phyloP scores from a whole-genome alignment of 2,113 vertebrate genomes.

The Nothoprocta pentlandii region DNA sequence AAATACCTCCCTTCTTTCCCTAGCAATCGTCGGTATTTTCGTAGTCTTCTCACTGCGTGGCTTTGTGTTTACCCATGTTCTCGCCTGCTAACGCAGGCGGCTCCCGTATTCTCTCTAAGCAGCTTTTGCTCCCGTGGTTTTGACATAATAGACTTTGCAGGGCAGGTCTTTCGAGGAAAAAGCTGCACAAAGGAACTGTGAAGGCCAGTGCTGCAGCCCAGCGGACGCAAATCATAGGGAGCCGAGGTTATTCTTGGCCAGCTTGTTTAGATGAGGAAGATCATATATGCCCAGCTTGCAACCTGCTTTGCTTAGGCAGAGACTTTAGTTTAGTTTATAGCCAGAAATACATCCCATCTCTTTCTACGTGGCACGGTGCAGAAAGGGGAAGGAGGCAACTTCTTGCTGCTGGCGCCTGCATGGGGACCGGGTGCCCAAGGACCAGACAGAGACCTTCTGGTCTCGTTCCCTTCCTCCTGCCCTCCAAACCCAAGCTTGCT shows the following conservation, averaged over 20 bases:
- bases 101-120: background rate
- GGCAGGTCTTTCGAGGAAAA: background rate
- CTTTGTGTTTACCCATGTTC: background rate
- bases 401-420: fast-evolving
- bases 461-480: background rate
- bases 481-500: background rate
- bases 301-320: background rate
- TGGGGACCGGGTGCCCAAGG: background rate
- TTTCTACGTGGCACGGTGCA: background rate
- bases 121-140: background rate
- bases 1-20: background rate
- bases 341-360: background rate
- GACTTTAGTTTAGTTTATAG: background rate
- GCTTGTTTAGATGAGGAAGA: fast-evolving
- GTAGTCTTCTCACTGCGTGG: background rate
- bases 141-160: slow-evolving; percentile 26
- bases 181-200: background rate
- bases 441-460: background rate
- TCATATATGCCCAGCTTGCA: fast-evolving
- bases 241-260: background rate
- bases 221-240: background rate
- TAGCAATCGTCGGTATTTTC: background rate
- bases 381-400: background rate
- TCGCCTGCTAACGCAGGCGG: no score
- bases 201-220: background rate